Conservation (phyloP, 1,140 invertebrate genomes). For the Ceratosolen fusciceps region DNA sequence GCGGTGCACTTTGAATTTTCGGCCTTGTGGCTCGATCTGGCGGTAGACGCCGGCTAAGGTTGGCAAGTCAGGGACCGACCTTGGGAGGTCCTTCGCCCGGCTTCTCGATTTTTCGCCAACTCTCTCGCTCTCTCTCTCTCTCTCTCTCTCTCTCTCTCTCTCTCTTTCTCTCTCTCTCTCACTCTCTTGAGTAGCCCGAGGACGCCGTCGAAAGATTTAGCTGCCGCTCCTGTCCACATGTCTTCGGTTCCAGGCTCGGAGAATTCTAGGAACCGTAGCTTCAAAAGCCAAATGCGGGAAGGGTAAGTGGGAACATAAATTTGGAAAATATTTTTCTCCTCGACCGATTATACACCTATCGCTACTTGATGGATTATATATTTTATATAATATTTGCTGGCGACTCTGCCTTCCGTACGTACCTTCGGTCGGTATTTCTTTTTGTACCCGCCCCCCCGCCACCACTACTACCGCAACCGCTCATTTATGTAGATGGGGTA, state of each 20-base stretch:
- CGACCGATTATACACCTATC: background rate
- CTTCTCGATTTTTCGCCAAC: background rate
- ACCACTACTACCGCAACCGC: background rate
- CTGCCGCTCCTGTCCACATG: too few species aligned
- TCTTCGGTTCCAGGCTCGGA: too few species aligned
- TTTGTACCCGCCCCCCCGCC: too few species aligned
- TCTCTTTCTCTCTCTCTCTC: too few species aligned
- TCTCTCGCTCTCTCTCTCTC: too few species aligned
- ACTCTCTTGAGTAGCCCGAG: too few species aligned
- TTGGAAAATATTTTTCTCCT: conserved; percentile 8
- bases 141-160: background rate
- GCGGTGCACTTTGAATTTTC: background rate
- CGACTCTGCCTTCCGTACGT: background rate
- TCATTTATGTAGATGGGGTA: too few species aligned
- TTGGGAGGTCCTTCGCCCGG: background rate
- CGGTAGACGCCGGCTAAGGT: background rate
- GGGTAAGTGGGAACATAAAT: too few species aligned
- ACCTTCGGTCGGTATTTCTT: background rate
- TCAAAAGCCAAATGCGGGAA: too few species aligned
- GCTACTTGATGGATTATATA: background rate
- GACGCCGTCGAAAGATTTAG: too few species aligned
- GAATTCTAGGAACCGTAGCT: too few species aligned
- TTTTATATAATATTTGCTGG: background rate
- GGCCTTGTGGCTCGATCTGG: conserved; percentile 36
- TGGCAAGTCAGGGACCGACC: conserved; percentile 11